Conservation (phyloP, 2,888 invertebrate species). For the Perithous albicinctus region DNA sequence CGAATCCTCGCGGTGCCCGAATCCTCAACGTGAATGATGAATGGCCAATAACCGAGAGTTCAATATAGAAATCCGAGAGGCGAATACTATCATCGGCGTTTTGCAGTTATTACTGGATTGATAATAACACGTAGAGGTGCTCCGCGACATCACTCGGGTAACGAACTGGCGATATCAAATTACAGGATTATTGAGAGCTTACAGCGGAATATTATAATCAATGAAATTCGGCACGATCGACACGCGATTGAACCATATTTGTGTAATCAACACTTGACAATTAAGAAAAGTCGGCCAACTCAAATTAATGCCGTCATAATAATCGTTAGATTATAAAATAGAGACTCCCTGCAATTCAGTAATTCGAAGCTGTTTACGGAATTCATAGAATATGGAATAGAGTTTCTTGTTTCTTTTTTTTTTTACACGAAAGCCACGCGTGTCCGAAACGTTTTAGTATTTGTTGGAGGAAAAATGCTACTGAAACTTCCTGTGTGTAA, state of each 20-base stretch:
- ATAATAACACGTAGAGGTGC: not conserved
- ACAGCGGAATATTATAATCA: conserved; percentile 11
- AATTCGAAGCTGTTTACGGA: too few species aligned
- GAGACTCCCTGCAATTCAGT: not conserved
- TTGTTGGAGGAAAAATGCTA: too few species aligned
- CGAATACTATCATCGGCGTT: conserved; percentile 8
- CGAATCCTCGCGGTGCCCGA: conserved; percentile 3
- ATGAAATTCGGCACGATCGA: conserved; percentile 8
- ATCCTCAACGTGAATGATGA: conserved; percentile 46
- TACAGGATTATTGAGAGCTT: conserved; percentile 28
- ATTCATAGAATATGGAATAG: too few species aligned
- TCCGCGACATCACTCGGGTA: not conserved
- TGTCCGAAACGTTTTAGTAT: too few species aligned
- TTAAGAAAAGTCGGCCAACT: not conserved
- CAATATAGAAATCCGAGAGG: conserved; percentile 4
- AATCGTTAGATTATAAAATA: not conserved
- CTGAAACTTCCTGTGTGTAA: too few species aligned
- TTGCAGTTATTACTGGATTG: conserved; percentile 6
- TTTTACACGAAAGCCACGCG: too few species aligned
- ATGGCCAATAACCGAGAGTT: conserved; percentile 11
- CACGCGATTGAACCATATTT: not conserved
- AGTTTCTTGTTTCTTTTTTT: too few species aligned
- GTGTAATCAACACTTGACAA: conserved; percentile 1
- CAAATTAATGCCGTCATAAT: not conserved
- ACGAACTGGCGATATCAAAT: conserved; percentile 18